A percentile compares a stretch with the other conserved stretches of the same genome.
Evolutionary conservation across 92 coral and sea anemone genomes (phyloP).

Genomic region (Porites cylindrica): DNA sequence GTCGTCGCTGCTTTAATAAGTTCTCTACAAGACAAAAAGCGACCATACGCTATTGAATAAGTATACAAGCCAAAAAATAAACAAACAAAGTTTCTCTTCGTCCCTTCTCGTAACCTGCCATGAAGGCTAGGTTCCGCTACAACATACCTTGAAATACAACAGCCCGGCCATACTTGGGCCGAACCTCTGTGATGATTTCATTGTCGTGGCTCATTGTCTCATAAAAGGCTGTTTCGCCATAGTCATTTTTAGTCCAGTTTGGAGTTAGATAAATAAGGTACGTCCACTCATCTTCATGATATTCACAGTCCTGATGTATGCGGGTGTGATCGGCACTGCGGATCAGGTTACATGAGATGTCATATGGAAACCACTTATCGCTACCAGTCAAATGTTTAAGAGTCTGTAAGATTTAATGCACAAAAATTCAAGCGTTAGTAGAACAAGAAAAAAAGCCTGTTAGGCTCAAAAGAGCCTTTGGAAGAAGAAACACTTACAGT

Average conservation of each 20-base stretch:
- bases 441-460: neutral
- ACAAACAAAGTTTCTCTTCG: neutral
- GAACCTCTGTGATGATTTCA: slow-evolving; percentile 92
- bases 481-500: no score
- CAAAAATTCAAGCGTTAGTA: neutral
- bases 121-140: neutral
- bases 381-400: slow-evolving; percentile 32
- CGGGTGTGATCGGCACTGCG: slow-evolving; percentile 96
- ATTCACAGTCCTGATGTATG: slow-evolving; percentile 87
- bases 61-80: no score
- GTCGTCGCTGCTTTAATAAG: no score
- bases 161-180: slow-evolving; percentile 98
- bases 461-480: no score
- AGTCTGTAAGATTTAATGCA: slow-evolving; percentile 57
- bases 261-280: slow-evolving; percentile 91
- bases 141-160: slow-evolving; percentile 88
- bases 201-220: slow-evolving; percentile 85
- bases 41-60: no score
- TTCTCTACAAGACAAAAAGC: no score
- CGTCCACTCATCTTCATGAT: slow-evolving; percentile 95
- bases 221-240: slow-evolving; percentile 98
- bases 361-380: slow-evolving; percentile 94
- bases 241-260: slow-evolving; percentile 92
- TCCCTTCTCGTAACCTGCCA: neutral
- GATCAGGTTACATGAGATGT: slow-evolving; percentile 96